Percentiles rank a stretch among this genome's conserved stretches.
Evolutionary conservation across 2,113 vertebrate species (phyloP).

Genomic region (Apodemus sylvaticus): DNA sequence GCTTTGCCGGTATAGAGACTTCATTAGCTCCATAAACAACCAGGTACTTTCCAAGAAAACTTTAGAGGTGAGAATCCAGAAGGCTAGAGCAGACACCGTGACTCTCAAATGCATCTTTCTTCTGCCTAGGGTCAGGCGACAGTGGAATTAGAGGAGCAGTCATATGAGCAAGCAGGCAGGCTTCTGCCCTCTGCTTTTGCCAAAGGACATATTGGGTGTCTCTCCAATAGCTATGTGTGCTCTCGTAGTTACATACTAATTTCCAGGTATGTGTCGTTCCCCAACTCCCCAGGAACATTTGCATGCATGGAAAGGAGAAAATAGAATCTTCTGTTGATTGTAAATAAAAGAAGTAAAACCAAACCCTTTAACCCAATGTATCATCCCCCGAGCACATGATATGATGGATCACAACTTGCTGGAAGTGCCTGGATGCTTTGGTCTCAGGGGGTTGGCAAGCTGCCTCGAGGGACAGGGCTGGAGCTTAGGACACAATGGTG

Average conservation of each 20-base stretch:
- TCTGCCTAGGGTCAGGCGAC: slow-evolving; percentile 16
- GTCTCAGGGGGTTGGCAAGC: not conserved
- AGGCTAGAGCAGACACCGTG: not conserved
- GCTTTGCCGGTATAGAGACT: not conserved
- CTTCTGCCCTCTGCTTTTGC: slow-evolving; percentile 13
- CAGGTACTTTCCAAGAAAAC: not conserved
- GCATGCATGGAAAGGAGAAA: not conserved
- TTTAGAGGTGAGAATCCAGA: not conserved
- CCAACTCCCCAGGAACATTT: too few relatives aligned
- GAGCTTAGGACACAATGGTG: not conserved
- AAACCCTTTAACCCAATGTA: not conserved
- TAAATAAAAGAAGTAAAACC: not conserved
- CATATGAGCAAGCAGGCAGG: not conserved
- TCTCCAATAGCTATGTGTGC: not conserved
- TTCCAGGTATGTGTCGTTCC: not conserved
- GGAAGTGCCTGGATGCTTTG: not conserved
- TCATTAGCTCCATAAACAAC: not conserved
- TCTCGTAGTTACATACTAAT: not conserved
- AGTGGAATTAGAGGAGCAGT: not conserved
- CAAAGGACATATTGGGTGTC: slow-evolving; percentile 22
- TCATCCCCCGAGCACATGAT: not conserved
- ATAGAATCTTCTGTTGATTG: not conserved
- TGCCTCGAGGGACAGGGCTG: not conserved
- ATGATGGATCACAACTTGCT: not conserved
- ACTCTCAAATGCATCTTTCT: not conserved